Base-by-base conservation (phyloP, 2,113 vertebrate genomes). In the Bos indicus region DNA sequence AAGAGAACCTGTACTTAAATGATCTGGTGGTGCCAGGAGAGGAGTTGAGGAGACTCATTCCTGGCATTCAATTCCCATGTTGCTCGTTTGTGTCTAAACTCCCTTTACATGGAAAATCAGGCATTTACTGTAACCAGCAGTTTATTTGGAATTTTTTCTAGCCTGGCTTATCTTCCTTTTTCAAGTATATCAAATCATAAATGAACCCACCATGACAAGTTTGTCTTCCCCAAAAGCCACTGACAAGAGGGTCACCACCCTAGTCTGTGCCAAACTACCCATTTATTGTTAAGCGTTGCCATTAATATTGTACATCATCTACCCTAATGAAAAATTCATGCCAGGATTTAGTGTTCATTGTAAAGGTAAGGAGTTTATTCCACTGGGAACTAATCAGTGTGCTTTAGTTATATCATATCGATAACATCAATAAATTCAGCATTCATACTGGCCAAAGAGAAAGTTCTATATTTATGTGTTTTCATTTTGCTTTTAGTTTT, bases 361-460 rank as follows among this genome's bases (percentile, higher is more conserved):
- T 48, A 77, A 33, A 51, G n/a, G 62, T 43, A 91, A 59, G 28
- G 30, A 88, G 85, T 56, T 60, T 59, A 81, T 23, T 94, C 94
- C 30, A 93, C 51, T 97, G 48, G 21, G 14, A 71, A 81, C 64
- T 36, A 46, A 67, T n/a, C 11, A 36, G 48, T 52, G 26, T 92
- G 28, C 56, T 97, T 97, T 48, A 86, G 77, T 94, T 74, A 9
- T 59, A 93, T 5, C 11, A 77, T 88, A 60, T 91, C 21, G 57
- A 64, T 97, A 78, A 82, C 77, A 56, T 97, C 93, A 87, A 74
- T n/a, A 91, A 96, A 96, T 59, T 89, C 48, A 88, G 48, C 85
- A 83, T 5, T 89, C 83, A 67, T 85, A 15, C 4, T 96, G 57
- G 52, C 40, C 54, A 93, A 91, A 96, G 48, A 94, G 21, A 54